Percentiles rank a stretch among this genome's conserved stretches.
Evolutionary conservation across 1,140 invertebrate genomes (phyloP).

Genomic region (Luehdorfia chinensis): DNA sequence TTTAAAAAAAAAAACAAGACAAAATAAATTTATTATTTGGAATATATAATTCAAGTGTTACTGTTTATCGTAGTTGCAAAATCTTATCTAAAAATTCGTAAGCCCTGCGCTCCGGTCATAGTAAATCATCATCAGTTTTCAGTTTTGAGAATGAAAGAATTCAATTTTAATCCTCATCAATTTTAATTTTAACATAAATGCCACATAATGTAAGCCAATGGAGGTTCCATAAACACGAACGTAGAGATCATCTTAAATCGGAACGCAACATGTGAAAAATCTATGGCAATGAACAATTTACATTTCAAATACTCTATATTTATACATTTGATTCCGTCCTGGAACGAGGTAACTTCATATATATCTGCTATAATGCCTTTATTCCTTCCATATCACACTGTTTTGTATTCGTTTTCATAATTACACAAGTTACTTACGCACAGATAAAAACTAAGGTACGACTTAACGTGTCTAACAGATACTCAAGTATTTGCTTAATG

Average conservation of each 20-base stretch:
- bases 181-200: no score
- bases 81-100: slow-evolving; percentile 6
- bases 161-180: neutral
- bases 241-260: slow-evolving; percentile 16
- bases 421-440: no score
- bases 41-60: slow-evolving; percentile 5
- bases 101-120: slow-evolving; percentile 7
- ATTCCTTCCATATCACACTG: slow-evolving; percentile 48
- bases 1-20: neutral
- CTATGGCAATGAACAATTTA: slow-evolving; percentile 8
- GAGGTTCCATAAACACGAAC: neutral
- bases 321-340: slow-evolving; percentile 12
- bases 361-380: slow-evolving; percentile 35
- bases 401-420: slow-evolving; percentile 25
- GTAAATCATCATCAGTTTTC: no score
- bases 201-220: no score
- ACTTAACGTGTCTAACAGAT: no score
- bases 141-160: neutral
- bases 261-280: slow-evolving; percentile 13
- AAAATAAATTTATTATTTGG: neutral
- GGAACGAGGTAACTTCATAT: slow-evolving; percentile 41
- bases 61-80: slow-evolving; percentile 10
- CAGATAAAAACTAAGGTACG: no score
- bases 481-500: no score
- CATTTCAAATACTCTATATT: slow-evolving; percentile 2